Evolutionary conservation across 1,140 invertebrate species (phyloP).

Genomic region (Holotrichia oblita): DNA sequence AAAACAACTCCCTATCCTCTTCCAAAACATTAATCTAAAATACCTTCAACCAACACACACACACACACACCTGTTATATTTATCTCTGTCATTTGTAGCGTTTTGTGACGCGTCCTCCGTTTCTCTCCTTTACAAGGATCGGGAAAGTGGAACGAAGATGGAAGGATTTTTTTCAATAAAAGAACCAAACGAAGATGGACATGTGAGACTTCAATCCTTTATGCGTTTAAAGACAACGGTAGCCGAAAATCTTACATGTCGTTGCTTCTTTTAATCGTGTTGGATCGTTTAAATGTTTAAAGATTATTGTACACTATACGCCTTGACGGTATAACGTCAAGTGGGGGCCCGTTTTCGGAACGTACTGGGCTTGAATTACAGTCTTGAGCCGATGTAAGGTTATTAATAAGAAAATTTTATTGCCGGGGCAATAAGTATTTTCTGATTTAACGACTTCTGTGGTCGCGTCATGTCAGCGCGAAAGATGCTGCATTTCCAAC

Average conservation of each 20-base stretch:
- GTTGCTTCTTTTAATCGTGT: conserved; percentile 7
- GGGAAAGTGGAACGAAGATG: neutral
- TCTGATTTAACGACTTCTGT: conserved; percentile 9
- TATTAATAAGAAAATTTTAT: conserved; percentile 15
- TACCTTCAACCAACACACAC: neutral
- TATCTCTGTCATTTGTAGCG: conserved; percentile 12
- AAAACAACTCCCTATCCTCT: neutral
- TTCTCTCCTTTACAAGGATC: neutral
- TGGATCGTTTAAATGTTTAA: neutral
- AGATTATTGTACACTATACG: neutral
- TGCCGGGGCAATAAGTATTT: neutral
- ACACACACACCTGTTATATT: conserved; percentile 15
- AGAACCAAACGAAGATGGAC: neutral
- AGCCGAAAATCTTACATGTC: conserved; percentile 12
- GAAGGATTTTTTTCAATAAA: neutral
- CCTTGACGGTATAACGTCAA: neutral
- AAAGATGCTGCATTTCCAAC: neutral
- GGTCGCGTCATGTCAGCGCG: neutral
- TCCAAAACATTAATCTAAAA: conserved; percentile 9
- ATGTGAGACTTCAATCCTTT: neutral
- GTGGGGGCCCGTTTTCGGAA: neutral
- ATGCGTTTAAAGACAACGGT: neutral
- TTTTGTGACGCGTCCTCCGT: neutral
- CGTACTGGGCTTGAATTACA: neutral
- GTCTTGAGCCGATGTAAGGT: neutral